A percentile compares a stretch with the other conserved stretches of the same genome.
Evolutionary conservation across 2,113 vertebrate species (phyloP).

Genomic region (Lamprotornis superbus): DNA sequence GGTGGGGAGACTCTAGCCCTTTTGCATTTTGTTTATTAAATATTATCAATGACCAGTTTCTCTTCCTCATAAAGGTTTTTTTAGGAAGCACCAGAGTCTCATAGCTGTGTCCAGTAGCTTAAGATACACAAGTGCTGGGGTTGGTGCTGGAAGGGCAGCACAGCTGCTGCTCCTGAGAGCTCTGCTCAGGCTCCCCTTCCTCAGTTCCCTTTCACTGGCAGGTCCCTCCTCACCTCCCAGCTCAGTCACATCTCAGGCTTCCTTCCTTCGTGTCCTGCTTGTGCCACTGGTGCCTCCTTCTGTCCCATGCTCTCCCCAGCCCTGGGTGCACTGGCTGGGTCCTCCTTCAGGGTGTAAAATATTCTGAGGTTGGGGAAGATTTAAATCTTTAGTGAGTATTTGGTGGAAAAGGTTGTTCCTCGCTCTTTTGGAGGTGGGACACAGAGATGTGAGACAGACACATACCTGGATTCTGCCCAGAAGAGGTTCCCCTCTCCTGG

Average conservation of each 20-base stretch:
- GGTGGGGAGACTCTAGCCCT: constrained; percentile 58
- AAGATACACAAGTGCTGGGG: neutral
- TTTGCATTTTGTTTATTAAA: constrained; percentile 71
- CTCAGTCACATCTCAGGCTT: accelerated
- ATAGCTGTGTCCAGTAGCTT: neutral
- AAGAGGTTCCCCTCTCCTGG: neutral
- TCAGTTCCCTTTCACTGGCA: neutral
- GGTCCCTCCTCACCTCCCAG: neutral
- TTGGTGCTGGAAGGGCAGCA: neutral
- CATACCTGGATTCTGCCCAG: accelerated
- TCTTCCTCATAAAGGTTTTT: neutral
- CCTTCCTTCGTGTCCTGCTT: neutral
- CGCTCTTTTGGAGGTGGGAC: neutral
- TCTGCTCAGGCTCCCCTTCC: neutral
- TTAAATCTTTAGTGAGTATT: too few species aligned
- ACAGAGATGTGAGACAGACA: accelerated
- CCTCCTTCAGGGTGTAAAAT: neutral
- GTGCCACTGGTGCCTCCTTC: neutral
- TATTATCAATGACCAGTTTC: constrained; percentile 67
- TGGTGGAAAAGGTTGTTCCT: neutral
- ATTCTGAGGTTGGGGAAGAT: too few species aligned
- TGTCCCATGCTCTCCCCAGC: neutral
- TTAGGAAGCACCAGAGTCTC: neutral
- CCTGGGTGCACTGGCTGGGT: neutral
- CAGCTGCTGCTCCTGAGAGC: neutral